Conservation (phyloP, 2,113 vertebrate genomes). For the Xenopus laevis region DNA sequence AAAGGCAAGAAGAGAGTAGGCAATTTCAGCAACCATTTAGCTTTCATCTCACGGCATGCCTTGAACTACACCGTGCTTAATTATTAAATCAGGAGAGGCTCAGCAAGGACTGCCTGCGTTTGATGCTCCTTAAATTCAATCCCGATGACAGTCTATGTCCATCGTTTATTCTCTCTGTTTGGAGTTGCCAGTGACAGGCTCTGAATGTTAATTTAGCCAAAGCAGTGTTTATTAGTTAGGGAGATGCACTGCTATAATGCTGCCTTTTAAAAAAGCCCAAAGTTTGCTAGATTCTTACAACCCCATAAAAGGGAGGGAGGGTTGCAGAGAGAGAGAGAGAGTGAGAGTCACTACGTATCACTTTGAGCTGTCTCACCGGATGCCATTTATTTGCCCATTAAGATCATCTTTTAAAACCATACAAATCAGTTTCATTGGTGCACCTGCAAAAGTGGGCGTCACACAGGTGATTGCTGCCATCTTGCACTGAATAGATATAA, state of each 20-base stretch:
- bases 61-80: slow-evolving; percentile 82
- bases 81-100: too few species aligned
- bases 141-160: too few species aligned
- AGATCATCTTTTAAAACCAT: too few species aligned
- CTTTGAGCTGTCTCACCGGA: background rate
- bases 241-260: slow-evolving; percentile 52
- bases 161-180: slow-evolving; percentile 72
- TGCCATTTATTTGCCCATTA: background rate
- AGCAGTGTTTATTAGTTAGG: slow-evolving; percentile 65
- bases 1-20: slow-evolving; percentile 64
- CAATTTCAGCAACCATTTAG: slow-evolving; percentile 82
- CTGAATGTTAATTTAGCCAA: slow-evolving; percentile 72
- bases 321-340: too few species aligned
- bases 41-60: slow-evolving; percentile 68
- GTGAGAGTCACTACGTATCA: background rate
- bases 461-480: too few species aligned
- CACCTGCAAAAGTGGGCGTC: too few species aligned
- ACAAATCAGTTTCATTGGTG: too few species aligned
- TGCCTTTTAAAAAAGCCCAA: slow-evolving; percentile 44
- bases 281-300: too few species aligned
- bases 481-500: too few species aligned
- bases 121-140: slow-evolving; percentile 81
- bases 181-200: slow-evolving; percentile 62
- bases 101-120: slow-evolving; percentile 70
- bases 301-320: too few species aligned